Evolutionary conservation across 2,113 vertebrate species (phyloP), one percentile per base, ranked within the genome.

Genomic region (Capreolus pygargus): DNA sequence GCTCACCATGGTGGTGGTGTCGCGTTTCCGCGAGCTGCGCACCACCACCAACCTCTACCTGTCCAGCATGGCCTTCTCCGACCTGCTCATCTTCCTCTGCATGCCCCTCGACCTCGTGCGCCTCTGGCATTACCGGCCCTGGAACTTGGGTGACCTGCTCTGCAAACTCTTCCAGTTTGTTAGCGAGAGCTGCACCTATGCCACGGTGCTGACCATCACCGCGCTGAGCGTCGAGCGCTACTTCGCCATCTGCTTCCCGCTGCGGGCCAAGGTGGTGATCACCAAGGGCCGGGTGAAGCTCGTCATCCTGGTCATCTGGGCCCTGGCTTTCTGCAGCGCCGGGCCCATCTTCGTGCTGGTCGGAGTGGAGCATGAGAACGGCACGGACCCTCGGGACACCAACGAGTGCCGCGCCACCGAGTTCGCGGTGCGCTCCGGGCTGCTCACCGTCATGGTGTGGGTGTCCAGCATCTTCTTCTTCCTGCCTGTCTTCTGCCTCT

Each of bases 111-210:
- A 99, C 98, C 99, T 99, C 39, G 99, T 99, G 91, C 99, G 99
- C 86, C 99, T 99, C 98, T 99, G 99, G 99, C 99, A 99, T 97
- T 99, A 99, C 98, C 98, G 99, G 79, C 99, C 99, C 55, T 99
- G 99, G 99, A 99, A 99, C 96, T 99, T 99, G 0, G 99, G 99
- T 4, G 99, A 99, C 84, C 98, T 99, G 85, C 99, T 99, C 76
- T 99, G 99, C 98, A 99, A 99, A 98, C 99, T 99, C 95, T 99
- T 99, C 97, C 99, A 99, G 99, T 99, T 99, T 61, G 98, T 99
- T 97, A 99, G 99, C 61, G 99, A 99, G 98, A 99, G 99, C 57
- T 99, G 99, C 98, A 99, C 99, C 28, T 99, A 99, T 97, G 99
- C 99, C 98, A 99, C 99, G 86, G 99, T 99, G 98, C 99, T 99